Percentiles rank a stretch among this genome's conserved stretches.
These are phyloP conservation scores for Carassius gibelio DNA, from an alignment of 2,113 vertebrate genomes.

Conservation along the genomic window DNA sequence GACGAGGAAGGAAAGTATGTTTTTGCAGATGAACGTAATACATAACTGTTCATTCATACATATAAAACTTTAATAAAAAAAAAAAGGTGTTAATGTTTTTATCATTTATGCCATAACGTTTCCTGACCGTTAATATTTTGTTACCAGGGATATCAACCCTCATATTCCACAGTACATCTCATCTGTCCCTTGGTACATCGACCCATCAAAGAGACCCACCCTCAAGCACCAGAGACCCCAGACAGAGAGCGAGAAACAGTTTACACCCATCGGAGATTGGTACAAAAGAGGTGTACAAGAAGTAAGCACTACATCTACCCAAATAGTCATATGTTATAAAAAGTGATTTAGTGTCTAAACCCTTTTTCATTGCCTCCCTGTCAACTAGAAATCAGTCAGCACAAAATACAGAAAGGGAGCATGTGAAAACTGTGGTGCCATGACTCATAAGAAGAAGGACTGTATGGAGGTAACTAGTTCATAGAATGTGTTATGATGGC, in stretches of 20 bases:
- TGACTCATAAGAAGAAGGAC: constrained; percentile 95
- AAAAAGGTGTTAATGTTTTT: background rate
- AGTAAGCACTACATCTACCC: constrained; percentile 65
- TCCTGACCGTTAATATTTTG: constrained; percentile 23
- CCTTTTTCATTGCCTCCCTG: background rate
- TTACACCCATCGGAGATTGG: constrained; percentile 85
- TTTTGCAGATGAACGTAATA: background rate
- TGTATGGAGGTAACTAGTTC: constrained; percentile 87
- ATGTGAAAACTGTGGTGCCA: constrained; percentile 94
- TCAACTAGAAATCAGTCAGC: constrained; percentile 73
- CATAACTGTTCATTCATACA: background rate
- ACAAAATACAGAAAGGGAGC: constrained; percentile 91
- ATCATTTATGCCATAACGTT: background rate
- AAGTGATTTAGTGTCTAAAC: background rate
- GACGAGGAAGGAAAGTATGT: constrained; percentile 98
- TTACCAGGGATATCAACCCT: constrained; percentile 93
- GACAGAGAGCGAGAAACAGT: constrained; percentile 78
- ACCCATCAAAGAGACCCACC: constrained; percentile 95
- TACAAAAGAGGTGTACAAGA: constrained; percentile 94
- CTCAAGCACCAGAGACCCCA: constrained; percentile 96
- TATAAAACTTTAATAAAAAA: background rate
- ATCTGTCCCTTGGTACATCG: constrained; percentile 97
- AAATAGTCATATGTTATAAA: background rate
- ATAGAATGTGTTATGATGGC: background rate
- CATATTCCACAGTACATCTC: constrained; percentile 99